Base-by-base conservation (phyloP, 1,140 invertebrate species). In the Drosophila mayri region DNA sequence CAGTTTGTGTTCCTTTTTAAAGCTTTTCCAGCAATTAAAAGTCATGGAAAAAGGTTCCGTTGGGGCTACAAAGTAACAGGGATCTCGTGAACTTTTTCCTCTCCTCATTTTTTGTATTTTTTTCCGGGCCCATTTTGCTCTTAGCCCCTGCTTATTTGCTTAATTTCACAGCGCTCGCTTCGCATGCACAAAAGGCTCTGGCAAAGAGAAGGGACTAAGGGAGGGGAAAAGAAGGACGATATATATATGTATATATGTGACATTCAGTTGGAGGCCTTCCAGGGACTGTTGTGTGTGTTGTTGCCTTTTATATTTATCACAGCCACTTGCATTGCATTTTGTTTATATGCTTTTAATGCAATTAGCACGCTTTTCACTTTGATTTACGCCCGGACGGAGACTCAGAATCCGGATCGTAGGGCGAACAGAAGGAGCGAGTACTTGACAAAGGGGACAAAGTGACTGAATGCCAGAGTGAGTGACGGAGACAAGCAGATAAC, bases 301-400 rank as follows among this genome's bases (percentile, higher is more conserved):
- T 62, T 50, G 74, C 61, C 43, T 75, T 79, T 67, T 84, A 64
- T 71, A 71, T 86, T 85, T 88, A 84, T 87, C 77, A 77, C 84
- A 88, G 84, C 72, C 85, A 88, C 85, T 88, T 88, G 85, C 85
- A 90, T 90, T 84, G 80, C 84, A 88, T 88, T 88, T 88, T 88
- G 84, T 88, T 87, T 87, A 88, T 90, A 90, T 88, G 85, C 81
- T 88, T 88, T 88, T 90, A 88, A 88, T 88, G 85, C 85, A 88
- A 88, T 88, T 88, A 88, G 85, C 85, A 90, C 76, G 84, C 84
- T 88, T 88, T 90, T 90, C 85, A 90, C 85, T 88, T 88, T 88
- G 85, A 88, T 88, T 90, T 88, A 88, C 74, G 85, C 70, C 60
- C 86, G 78, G 84, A 66, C 83, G 55, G 70, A 72, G 81, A 76